phyloP scores from a whole-genome alignment of 2,797 vertebrate species.

The Myoxocephalus aenaeus region DNA sequence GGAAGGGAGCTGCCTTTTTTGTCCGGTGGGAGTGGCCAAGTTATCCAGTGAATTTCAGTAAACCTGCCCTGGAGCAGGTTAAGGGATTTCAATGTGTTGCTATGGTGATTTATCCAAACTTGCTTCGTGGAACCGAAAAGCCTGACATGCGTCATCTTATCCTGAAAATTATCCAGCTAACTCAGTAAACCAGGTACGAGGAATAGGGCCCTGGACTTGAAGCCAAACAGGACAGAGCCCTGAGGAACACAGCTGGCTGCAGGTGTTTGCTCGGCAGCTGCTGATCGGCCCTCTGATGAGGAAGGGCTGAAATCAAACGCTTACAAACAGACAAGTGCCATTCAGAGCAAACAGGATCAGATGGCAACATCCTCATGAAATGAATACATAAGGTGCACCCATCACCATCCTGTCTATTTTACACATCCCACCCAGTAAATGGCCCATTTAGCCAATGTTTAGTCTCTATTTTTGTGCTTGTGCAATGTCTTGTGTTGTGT shows the following conservation, averaged over 20 bases:
- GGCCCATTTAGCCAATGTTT: conserved; percentile 60
- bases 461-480: conserved; percentile 25
- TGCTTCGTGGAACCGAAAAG: no score
- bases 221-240: neutral
- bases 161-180: no score
- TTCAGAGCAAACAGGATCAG: conserved; percentile 68
- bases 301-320: conserved; percentile 70
- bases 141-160: no score
- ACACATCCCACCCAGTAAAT: conserved; percentile 69
- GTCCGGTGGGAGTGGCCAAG: no score
- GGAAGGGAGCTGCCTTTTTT: no score
- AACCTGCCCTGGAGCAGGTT: no score
- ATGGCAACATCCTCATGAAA: conserved; percentile 59
- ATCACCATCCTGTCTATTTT: conserved; percentile 64
- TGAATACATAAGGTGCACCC: conserved; percentile 61
- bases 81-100: no score
- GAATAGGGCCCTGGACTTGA: no score
- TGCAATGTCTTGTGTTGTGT: no score
- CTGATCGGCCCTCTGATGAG: conserved; percentile 49
- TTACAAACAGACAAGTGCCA: conserved; percentile 40
- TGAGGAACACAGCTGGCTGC: conserved; percentile 40
- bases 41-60: no score
- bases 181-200: no score
- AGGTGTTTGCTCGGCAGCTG: conserved; percentile 41
- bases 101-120: no score